A percentile compares a stretch with the other conserved stretches of the same genome.
These are phyloP conservation scores for Catharus fuscescens DNA, from an alignment of 2,113 vertebrate species.

Conservation along the genomic window DNA sequence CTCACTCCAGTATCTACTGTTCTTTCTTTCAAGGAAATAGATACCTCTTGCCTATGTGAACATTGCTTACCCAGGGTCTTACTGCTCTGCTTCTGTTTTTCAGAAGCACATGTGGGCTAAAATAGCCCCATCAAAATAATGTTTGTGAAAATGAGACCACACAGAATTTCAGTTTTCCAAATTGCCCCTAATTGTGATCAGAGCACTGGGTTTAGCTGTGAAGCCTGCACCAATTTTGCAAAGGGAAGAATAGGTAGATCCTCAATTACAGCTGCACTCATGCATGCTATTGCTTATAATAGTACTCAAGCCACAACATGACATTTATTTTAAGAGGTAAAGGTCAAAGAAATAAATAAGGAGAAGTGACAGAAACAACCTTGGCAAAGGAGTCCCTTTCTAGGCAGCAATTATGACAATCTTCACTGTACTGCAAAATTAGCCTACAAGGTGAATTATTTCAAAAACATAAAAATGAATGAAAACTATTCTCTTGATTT, in stretches of 20 bases:
- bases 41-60: not conserved
- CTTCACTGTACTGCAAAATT: not conserved
- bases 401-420: not conserved
- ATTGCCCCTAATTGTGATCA: not conserved
- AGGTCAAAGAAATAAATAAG: not conserved
- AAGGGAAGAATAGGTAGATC: not conserved
- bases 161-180: not conserved
- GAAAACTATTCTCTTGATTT: not conserved
- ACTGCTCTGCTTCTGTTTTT: not conserved
- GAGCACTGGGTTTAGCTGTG: not conserved
- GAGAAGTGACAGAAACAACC: not conserved
- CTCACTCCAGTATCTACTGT: not conserved
- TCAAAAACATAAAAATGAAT: not conserved
- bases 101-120: not conserved
- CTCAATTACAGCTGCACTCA: not conserved
- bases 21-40: not conserved
- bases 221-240: not conserved
- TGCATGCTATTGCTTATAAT: not conserved
- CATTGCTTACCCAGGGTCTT: not conserved
- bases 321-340: not conserved
- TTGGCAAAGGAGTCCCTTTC: not conserved
- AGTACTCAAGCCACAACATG: not conserved
- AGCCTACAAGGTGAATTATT: not conserved
- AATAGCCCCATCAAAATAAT: not conserved
- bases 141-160: not conserved